Conservation (phyloP, 1,140 invertebrate genomes). For the Euura lappo region DNA sequence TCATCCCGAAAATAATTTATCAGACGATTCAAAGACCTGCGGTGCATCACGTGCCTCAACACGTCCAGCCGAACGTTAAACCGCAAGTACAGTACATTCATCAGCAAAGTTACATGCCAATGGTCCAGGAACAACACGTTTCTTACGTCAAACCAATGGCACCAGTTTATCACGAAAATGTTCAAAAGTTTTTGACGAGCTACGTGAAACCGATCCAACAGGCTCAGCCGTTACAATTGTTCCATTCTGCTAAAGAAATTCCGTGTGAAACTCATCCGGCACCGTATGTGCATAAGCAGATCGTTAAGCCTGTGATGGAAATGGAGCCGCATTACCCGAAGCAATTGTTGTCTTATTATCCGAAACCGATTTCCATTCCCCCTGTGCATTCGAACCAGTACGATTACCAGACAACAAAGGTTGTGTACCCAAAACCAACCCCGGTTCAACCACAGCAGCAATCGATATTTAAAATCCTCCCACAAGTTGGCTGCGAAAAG, state of each 20-base stretch:
- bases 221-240: not conserved
- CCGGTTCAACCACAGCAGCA: not conserved
- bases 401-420: not conserved
- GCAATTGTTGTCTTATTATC: not conserved
- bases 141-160: slow-evolving; percentile 35
- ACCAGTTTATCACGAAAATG: not conserved
- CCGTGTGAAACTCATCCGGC: not conserved
- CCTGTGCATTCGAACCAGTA: not conserved
- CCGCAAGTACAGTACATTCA: slow-evolving; percentile 29
- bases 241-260: slow-evolving; percentile 2
- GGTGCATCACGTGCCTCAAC: not conserved
- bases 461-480: not conserved
- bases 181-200: not conserved
- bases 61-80: not conserved
- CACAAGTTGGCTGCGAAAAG: slow-evolving; percentile 13
- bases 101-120: slow-evolving; percentile 25
- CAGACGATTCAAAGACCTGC: not conserved
- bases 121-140: slow-evolving; percentile 30
- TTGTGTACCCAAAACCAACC: not conserved
- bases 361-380: not conserved
- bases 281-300: not conserved
- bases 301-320: not conserved
- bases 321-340: not conserved
- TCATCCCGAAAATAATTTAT: not conserved
- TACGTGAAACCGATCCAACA: slow-evolving; percentile 31